phyloP scores from a whole-genome alignment of 2,113 vertebrate species.

The Oxyruncus cristatus region DNA sequence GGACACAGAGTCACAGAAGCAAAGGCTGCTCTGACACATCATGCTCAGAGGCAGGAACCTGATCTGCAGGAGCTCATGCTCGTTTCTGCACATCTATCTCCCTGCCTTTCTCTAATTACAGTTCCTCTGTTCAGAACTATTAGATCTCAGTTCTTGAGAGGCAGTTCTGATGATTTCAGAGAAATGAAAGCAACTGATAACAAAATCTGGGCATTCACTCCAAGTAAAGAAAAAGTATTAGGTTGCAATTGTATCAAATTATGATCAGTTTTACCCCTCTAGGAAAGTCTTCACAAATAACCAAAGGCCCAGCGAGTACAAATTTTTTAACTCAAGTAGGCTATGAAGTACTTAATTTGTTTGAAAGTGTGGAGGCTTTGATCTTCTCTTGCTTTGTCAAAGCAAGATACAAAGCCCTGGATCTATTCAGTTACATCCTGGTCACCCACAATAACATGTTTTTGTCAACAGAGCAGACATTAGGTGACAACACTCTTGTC shows the following conservation, averaged over 20 bases:
- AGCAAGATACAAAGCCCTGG: not conserved
- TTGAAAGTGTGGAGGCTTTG: not conserved
- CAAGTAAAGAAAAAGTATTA: not conserved
- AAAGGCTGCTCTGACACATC: not conserved
- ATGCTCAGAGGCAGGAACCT: not conserved
- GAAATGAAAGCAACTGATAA: not conserved
- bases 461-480: not conserved
- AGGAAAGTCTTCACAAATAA: not conserved
- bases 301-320: not conserved
- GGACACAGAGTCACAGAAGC: not conserved
- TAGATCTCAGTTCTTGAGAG: not conserved
- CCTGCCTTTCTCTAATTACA: not conserved
- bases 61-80: not conserved
- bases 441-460: not conserved
- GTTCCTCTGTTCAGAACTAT: not conserved
- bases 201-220: not conserved
- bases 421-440: not conserved
- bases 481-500: not conserved
- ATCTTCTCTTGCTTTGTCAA: not conserved
- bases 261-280: not conserved
- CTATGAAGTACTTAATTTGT: not conserved
- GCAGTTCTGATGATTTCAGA: slow-evolving; percentile 6
- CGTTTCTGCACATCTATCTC: not conserved
- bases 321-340: not conserved
- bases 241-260: not conserved